Evolutionary conservation across 2,888 invertebrate species (phyloP), one percentile per base, ranked within the genome.

Genomic region (Archips xylosteana): DNA sequence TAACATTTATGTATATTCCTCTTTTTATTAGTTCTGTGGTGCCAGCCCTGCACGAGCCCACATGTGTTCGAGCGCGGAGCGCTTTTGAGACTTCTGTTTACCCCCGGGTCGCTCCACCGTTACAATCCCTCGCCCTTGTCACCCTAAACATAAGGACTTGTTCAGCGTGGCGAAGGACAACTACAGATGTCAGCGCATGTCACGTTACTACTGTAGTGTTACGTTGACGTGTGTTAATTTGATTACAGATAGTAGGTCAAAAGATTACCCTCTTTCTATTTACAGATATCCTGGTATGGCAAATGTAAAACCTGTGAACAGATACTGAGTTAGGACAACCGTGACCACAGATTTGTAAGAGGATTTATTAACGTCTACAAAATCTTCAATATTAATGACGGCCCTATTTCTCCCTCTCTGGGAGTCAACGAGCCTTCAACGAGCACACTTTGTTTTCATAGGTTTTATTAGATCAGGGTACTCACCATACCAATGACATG

Each of bases 61-160:
- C 74, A 70, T 70, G 69, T 74, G 74, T 69, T 69, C 64, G 60
- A 68, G 71, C 72, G 36, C 54, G 67, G 67, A 72, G 72, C 73
- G 73, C 68, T 73, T 73, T 73, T 73, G 73, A 69, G 73, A 73
- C 73, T 73, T 73, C 74, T 74, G 74, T 70, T 74, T 65, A 54
- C 73, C 68, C 69, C 65, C 60, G 74, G 54, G 74, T 15, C 39
- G 64, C 51, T 70, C 15, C 51, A 5, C 13, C 13, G 3, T n/a
- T 23, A 15, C 51, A 15, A 23, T 23, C 3, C 32, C 32, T 12
- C 57, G 32, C 57, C 57, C 57, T 57, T 63, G 49, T 36, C 9
- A 12, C 32, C 49, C n/a, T 59, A n/a, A 57, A 6, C 15, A 59
- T 64, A 73, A 59, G 49, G 59, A 15, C 57, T n/a, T 34, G 12